Conservation (phyloP, 2,888 invertebrate species). For the Microctonus brassicae region DNA sequence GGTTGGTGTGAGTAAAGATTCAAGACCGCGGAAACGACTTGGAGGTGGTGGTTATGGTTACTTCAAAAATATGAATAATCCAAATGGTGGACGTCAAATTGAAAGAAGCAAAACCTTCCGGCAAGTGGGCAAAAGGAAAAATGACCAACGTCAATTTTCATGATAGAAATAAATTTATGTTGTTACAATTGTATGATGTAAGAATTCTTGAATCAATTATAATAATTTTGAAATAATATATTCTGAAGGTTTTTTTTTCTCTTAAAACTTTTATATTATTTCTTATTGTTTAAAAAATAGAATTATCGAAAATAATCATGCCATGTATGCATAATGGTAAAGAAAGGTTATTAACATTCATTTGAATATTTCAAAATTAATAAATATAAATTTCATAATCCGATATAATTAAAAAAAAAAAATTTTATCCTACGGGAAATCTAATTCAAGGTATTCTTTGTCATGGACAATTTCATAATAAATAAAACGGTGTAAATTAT, state of each 20-base stretch:
- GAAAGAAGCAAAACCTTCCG: slow-evolving; percentile 76
- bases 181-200: too few species aligned
- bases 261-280: too few species aligned
- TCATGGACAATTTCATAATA: not conserved
- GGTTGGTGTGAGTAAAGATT: slow-evolving; percentile 75
- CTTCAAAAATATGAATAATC: slow-evolving; percentile 78
- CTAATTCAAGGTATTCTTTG: not conserved
- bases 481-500: not conserved
- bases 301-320: too few species aligned
- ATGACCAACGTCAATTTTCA: slow-evolving; percentile 64
- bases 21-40: slow-evolving; percentile 80
- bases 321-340: too few species aligned
- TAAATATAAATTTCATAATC: too few species aligned
- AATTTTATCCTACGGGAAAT: not conserved
- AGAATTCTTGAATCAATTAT: too few species aligned
- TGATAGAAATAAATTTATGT: slow-evolving; percentile 49
- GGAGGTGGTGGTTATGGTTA: slow-evolving; percentile 87
- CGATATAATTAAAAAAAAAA: too few species aligned
- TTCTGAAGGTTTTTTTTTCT: too few species aligned
- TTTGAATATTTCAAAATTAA: too few species aligned
- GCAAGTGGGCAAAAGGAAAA: slow-evolving; percentile 71
- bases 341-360: too few species aligned
- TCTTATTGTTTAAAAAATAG: too few species aligned
- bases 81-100: slow-evolving; percentile 68
- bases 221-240: too few species aligned